Conservation (phyloP, 2,113 vertebrate genomes). For the Smithornis capensis region DNA sequence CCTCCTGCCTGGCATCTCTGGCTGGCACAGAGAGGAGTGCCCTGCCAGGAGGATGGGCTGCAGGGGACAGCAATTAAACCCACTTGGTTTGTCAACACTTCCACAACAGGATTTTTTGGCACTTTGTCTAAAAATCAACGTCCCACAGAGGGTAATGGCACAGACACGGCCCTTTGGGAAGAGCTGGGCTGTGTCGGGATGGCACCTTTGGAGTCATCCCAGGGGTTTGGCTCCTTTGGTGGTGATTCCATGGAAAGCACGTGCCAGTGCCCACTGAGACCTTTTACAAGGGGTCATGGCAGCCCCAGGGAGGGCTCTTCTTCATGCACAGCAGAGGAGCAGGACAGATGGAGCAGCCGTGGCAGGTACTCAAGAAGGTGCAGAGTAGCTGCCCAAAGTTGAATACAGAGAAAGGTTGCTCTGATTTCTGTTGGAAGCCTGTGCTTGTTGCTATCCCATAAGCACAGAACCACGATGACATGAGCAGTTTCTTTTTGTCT, state of each 20-base stretch:
- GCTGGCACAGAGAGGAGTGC: background rate
- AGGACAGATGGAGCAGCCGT: background rate
- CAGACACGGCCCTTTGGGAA: background rate
- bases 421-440: background rate
- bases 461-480: background rate
- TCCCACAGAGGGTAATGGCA: background rate
- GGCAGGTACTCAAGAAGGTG: background rate
- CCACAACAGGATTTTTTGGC: background rate
- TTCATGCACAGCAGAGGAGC: background rate
- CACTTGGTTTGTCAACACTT: background rate
- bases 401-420: background rate
- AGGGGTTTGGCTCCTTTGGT: accelerated
- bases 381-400: background rate
- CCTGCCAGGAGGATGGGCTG: background rate
- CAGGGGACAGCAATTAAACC: background rate
- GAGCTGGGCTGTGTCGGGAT: background rate
- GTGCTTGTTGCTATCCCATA: background rate
- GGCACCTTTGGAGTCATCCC: accelerated
- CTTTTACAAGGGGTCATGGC: background rate
- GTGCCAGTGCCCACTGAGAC: accelerated
- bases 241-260: background rate
- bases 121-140: background rate
- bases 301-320: background rate
- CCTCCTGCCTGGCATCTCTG: background rate
- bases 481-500: background rate